Evolutionary conservation across 2,113 vertebrate genomes (phyloP).

Genomic region (Oryzias woworae): DNA sequence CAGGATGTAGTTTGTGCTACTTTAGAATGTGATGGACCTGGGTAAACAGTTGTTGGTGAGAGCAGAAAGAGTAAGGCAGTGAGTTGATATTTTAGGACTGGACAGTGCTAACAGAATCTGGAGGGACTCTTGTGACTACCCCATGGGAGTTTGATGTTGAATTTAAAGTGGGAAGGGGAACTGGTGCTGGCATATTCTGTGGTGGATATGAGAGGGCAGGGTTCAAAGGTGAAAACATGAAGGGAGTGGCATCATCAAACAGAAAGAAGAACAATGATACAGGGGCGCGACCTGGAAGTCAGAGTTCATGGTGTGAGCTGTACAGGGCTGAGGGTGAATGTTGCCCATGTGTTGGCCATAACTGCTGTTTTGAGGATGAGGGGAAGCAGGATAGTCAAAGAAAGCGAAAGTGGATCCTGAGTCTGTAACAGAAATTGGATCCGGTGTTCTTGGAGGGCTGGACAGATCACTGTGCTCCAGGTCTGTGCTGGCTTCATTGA

Average conservation of each 20-base stretch:
- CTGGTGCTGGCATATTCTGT: conserved; percentile 21
- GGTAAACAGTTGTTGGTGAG: conserved; percentile 24
- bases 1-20: conserved; percentile 47
- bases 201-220: conserved; percentile 10
- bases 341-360: conserved; percentile 55
- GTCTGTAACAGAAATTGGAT: conserved; percentile 21
- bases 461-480: conserved; percentile 75
- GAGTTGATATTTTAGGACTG: conserved; percentile 69
- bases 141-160: conserved; percentile 36
- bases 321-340: conserved; percentile 32
- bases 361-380: conserved; percentile 47
- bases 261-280: conserved; percentile 70
- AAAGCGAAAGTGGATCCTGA: conserved; percentile 44
- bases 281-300: conserved; percentile 71
- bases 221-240: conserved; percentile 38
- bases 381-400: conserved; percentile 50
- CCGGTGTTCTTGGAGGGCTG: conserved; percentile 55
- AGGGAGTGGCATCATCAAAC: conserved; percentile 63
- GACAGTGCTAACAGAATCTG: conserved; percentile 27
- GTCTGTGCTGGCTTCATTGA: conserved; percentile 88
- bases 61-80: conserved; percentile 55
- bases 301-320: conserved; percentile 24
- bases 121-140: conserved; percentile 47
- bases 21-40: conserved; percentile 37
- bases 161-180: conserved; percentile 20